Evolutionary conservation across 2,888 invertebrate species (phyloP).

Genomic region (Zygogramma bicolorata): DNA sequence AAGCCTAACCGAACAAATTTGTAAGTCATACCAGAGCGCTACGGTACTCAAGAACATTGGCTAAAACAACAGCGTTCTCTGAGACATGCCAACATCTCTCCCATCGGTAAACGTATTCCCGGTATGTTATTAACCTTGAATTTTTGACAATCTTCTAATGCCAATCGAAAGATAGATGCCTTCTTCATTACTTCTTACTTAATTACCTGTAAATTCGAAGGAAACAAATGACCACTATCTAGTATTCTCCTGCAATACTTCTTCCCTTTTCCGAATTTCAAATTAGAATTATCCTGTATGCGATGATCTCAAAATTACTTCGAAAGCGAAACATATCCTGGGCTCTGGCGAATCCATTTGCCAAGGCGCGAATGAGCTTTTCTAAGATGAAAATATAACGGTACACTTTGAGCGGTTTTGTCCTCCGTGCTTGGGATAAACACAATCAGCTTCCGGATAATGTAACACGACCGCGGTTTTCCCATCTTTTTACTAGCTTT

Average conservation of each 20-base stretch:
- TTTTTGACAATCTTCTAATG: too few relatives aligned
- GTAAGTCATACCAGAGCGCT: too few relatives aligned
- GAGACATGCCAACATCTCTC: too few relatives aligned
- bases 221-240: too few relatives aligned
- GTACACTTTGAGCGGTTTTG: background rate
- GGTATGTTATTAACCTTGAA: too few relatives aligned
- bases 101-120: too few relatives aligned
- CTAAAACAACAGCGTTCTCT: too few relatives aligned
- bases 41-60: too few relatives aligned
- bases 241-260: background rate
- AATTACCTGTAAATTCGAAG: too few relatives aligned
- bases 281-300: background rate
- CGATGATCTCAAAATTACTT: background rate
- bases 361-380: background rate
- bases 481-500: background rate
- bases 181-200: too few relatives aligned
- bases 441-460: constrained; percentile 4
- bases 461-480: background rate
- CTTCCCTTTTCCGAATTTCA: background rate
- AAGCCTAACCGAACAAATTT: too few relatives aligned
- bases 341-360: background rate
- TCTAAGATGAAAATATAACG: background rate
- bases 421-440: background rate
- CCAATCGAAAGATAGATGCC: too few relatives aligned
- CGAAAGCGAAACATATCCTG: background rate